These are phyloP conservation scores for Xestia rhomboidea DNA, from an alignment of 2,888 invertebrate species.

Conservation along the genomic window DNA sequence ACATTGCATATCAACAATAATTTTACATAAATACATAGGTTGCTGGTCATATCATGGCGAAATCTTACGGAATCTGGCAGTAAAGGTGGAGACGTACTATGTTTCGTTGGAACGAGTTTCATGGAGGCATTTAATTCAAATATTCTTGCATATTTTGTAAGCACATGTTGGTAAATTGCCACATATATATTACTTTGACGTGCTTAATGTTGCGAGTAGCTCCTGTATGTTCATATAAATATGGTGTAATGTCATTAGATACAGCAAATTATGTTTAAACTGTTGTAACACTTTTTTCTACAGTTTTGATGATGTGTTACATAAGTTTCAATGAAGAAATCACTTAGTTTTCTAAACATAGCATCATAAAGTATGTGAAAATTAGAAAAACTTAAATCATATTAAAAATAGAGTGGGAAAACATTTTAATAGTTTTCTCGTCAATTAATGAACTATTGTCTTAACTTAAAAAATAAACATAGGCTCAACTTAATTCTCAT, in stretches of 20 bases:
- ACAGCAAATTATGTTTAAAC: conserved; percentile 26
- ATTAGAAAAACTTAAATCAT: not conserved
- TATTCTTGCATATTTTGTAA: conserved; percentile 64
- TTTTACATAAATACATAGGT: conserved; percentile 61
- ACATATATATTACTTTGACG: conserved; percentile 47
- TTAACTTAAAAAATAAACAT: not conserved
- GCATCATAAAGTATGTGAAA: not conserved
- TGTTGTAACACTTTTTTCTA: conserved; percentile 29
- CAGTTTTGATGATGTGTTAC: conserved; percentile 6
- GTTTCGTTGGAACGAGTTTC: conserved; percentile 55
- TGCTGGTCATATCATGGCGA: conserved; percentile 48
- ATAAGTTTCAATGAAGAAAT: not conserved
- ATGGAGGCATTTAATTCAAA: conserved; percentile 56
- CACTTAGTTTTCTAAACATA: not conserved
- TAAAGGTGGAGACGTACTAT: conserved; percentile 43
- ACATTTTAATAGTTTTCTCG: conserved; percentile 18
- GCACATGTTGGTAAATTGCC: conserved; percentile 53
- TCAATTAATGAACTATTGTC: conserved; percentile 35
- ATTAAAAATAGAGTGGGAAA: conserved; percentile 12
- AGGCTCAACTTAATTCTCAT: not conserved
- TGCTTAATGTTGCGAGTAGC: conserved; percentile 63
- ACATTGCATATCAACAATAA: conserved; percentile 63
- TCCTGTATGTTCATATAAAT: conserved; percentile 31
- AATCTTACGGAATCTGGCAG: conserved; percentile 60
- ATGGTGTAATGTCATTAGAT: conserved; percentile 38